Conservation (phyloP, 2,113 vertebrate genomes). For the Albula glossodonta region DNA sequence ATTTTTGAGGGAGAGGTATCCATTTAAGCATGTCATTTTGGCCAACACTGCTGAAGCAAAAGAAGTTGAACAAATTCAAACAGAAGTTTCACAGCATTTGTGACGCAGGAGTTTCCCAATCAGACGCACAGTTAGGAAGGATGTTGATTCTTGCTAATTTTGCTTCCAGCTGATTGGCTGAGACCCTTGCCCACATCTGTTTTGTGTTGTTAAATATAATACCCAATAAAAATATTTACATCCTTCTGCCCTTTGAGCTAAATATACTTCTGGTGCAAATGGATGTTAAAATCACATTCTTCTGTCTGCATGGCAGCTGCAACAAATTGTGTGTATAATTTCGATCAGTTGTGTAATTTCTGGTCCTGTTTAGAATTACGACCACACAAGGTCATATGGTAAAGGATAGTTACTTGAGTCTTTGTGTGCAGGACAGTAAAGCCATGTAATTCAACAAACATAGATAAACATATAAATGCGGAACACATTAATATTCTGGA, state of each 20-base stretch:
- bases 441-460: not conserved
- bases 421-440: no score
- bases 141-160: not conserved
- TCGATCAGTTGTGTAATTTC: constrained; percentile 41
- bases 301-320: constrained; percentile 51
- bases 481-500: not conserved
- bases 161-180: not conserved
- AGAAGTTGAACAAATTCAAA: no score
- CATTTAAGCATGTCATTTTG: no score
- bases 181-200: constrained; percentile 58
- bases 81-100: not conserved
- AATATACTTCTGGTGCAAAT: constrained; percentile 43
- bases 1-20: not conserved
- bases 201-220: constrained; percentile 59
- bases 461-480: not conserved
- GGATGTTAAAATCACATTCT: constrained; percentile 35
- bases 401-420: constrained; percentile 4
- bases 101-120: not conserved
- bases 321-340: constrained; percentile 55
- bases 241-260: constrained; percentile 52
- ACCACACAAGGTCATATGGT: constrained; percentile 17
- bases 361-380: constrained; percentile 42
- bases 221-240: constrained; percentile 55
- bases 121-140: not conserved
- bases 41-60: no score